These are phyloP conservation scores for Exaiptasia diaphana DNA, from an alignment of 64 coral and sea anemone species.

Conservation along the genomic window DNA sequence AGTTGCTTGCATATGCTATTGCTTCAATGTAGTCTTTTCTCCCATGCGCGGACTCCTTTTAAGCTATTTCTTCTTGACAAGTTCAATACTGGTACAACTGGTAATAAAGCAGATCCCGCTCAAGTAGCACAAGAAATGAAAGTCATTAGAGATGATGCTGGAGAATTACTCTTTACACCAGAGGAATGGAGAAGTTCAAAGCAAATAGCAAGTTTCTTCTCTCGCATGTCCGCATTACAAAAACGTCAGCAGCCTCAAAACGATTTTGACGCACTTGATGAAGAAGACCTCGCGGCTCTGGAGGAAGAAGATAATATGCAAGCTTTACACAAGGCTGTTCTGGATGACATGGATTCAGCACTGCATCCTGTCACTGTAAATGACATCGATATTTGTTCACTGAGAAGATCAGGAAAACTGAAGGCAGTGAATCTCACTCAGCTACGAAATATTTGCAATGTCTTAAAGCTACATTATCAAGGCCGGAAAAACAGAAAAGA, in stretches of 20 bases:
- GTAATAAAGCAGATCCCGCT: conserved; percentile 36
- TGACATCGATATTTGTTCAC: conserved; percentile 18
- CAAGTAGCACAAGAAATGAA: conserved; percentile 63
- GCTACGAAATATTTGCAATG: conserved; percentile 8
- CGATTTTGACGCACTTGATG: conserved; percentile 31
- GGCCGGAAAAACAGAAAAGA: not conserved
- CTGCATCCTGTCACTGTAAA: conserved; percentile 37
- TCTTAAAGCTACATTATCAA: not conserved
- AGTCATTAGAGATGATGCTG: conserved; percentile 17
- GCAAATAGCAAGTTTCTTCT: conserved; percentile 66
- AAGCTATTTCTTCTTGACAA: conserved; percentile 51
- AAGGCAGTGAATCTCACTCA: conserved; percentile 29
- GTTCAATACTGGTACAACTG: conserved; percentile 39
- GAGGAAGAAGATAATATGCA: conserved; percentile 46
- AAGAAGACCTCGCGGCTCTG: conserved; percentile 27
- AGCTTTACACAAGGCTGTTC: conserved; percentile 46
- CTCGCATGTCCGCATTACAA: conserved; percentile 44
- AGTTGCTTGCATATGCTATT: conserved; percentile 18
- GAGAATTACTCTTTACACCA: conserved; percentile 26
- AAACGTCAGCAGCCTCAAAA: conserved; percentile 29
- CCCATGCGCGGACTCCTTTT: too few species aligned
- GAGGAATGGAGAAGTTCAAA: conserved; percentile 41
- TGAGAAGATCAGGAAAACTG: conserved; percentile 30
- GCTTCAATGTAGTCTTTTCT: too few species aligned
- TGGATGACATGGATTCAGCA: conserved; percentile 39